These are phyloP conservation scores for Chymomyza caudatula DNA, from an alignment of 2,888 invertebrate species.

Conservation along the genomic window DNA sequence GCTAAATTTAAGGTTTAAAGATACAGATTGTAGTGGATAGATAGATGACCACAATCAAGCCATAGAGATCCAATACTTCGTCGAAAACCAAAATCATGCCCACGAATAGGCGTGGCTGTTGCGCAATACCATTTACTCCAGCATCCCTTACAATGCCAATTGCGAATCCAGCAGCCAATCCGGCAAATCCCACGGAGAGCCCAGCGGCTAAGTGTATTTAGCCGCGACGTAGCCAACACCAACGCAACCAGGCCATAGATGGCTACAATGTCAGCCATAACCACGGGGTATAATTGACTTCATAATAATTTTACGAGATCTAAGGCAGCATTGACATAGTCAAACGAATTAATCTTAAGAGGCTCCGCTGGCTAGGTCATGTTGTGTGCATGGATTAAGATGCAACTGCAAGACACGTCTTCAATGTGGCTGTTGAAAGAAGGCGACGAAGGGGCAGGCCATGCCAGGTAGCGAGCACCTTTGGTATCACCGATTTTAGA, in stretches of 20 bases:
- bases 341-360: too few relatives aligned
- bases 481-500: too few relatives aligned
- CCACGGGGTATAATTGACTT: constrained; percentile 97
- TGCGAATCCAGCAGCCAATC: constrained; percentile 91
- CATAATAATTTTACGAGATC: constrained; percentile 96
- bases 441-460: too few relatives aligned
- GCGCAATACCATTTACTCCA: constrained; percentile 98
- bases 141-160: constrained; percentile 93
- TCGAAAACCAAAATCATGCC: constrained; percentile 91
- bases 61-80: constrained; percentile 99
- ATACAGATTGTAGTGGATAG: constrained; percentile 89
- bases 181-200: constrained; percentile 96
- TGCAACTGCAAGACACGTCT: too few relatives aligned
- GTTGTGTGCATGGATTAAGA: too few relatives aligned
- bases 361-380: too few relatives aligned
- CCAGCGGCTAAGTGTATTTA: constrained; percentile 98
- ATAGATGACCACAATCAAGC: constrained; percentile 99
- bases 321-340: constrained; percentile 88
- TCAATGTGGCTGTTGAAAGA: too few relatives aligned
- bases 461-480: too few relatives aligned
- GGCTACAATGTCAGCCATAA: constrained; percentile 99
- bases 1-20: background rate
- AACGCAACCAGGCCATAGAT: constrained; percentile 99
- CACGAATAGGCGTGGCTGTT: constrained; percentile 89
- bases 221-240: constrained; percentile 91